phyloP scores from a whole-genome alignment of 2,797 vertebrate genomes.

The Galagoides demidoff region DNA sequence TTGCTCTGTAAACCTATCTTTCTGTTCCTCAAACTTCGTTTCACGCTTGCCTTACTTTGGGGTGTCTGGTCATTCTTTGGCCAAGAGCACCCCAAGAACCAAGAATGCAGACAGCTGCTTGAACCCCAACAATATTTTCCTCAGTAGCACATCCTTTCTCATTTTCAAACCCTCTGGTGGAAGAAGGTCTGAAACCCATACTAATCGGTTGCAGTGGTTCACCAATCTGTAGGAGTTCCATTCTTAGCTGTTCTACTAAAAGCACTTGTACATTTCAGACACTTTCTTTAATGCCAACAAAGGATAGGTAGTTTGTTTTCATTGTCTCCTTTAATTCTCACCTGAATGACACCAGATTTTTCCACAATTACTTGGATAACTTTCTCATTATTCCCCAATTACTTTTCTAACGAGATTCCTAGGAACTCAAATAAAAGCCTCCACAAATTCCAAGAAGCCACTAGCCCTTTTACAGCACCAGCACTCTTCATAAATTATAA shows the following conservation, averaged over 20 bases:
- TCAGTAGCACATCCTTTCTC: slow-evolving; percentile 92
- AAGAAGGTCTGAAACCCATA: slow-evolving; percentile 93
- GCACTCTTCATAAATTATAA: slow-evolving; percentile 97
- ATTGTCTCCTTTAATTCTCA: slow-evolving; percentile 99
- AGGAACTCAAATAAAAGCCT: slow-evolving; percentile 98
- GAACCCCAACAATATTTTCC: slow-evolving; percentile 80
- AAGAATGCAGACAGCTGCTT: too few species aligned
- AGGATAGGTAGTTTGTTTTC: slow-evolving; percentile 71
- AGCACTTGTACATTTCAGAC: slow-evolving; percentile 97
- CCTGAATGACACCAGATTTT: slow-evolving; percentile 97
- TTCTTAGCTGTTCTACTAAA: slow-evolving; percentile 95
- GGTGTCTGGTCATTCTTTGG: too few species aligned
- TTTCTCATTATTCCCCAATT: slow-evolving; percentile 98
- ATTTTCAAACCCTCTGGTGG: slow-evolving; percentile 89
- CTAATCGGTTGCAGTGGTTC: slow-evolving; percentile 97
- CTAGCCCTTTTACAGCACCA: slow-evolving; percentile 98
- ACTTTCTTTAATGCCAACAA: slow-evolving; percentile 98
- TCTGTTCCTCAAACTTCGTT: too few species aligned
- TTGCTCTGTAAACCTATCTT: too few species aligned
- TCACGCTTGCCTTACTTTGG: too few species aligned
- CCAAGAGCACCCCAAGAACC: too few species aligned
- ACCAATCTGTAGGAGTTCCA: slow-evolving; percentile 98
- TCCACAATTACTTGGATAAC: slow-evolving; percentile 99
- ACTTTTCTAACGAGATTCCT: slow-evolving; percentile 98
- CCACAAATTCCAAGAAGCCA: slow-evolving; percentile 95